Evolutionary conservation across 2,113 vertebrate genomes (phyloP).

Genomic region (Polypterus senegalus): DNA sequence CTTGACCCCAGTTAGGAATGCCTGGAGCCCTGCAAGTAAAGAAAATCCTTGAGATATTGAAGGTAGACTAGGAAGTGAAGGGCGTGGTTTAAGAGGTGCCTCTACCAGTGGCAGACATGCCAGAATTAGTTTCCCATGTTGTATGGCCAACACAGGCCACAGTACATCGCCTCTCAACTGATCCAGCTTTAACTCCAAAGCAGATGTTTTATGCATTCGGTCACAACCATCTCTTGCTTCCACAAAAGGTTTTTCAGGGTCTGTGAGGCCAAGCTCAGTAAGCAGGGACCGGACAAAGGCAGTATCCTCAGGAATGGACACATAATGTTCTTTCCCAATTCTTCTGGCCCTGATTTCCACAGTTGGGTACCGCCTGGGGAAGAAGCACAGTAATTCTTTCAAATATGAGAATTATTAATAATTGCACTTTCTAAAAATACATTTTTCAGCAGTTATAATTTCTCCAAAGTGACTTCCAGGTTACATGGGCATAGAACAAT

Average conservation of each 20-base stretch:
- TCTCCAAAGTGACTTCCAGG: no score
- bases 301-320: conserved; percentile 62
- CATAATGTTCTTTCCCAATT: conserved; percentile 56
- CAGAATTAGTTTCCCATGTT: conserved; percentile 56
- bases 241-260: conserved; percentile 52
- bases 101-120: conserved; percentile 74
- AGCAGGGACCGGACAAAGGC: conserved; percentile 66
- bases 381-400: background rate
- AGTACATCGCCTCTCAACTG: conserved; percentile 40
- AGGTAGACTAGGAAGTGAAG: conserved; percentile 55
- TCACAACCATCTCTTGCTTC: conserved; percentile 66
- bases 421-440: no score
- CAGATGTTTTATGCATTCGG: conserved; percentile 48
- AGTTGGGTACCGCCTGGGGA: conserved; percentile 64
- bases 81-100: conserved; percentile 51
- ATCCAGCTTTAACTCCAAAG: conserved; percentile 34
- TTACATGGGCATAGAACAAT: no score
- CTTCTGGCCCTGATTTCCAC: conserved; percentile 66
- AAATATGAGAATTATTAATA: no score
- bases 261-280: conserved; percentile 58
- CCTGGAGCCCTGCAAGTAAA: conserved; percentile 59
- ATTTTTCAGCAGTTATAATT: no score
- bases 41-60: conserved; percentile 75
- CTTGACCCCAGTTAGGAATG: conserved; percentile 56
- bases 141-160: conserved; percentile 74